Percentiles rank a stretch among this genome's conserved stretches.
Conservation (phyloP, 2,113 vertebrate species). For the Platichthys flesus region DNA sequence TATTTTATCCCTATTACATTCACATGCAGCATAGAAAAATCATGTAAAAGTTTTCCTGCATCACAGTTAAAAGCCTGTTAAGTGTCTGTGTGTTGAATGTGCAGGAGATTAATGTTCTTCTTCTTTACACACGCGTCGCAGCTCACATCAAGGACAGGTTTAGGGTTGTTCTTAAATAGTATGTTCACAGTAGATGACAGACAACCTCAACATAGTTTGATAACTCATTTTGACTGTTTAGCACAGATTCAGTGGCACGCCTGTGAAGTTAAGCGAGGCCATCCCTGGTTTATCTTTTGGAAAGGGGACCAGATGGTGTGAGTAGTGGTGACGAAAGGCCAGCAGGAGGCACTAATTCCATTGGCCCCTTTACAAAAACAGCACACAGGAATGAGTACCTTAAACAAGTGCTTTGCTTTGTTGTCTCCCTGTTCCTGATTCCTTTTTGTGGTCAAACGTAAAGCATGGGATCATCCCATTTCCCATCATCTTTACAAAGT, state of each 20-base stretch:
- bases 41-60: neutral
- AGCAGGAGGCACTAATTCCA: constrained; percentile 67
- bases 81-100: neutral
- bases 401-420: neutral
- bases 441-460: neutral
- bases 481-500: constrained; percentile 17
- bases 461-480: neutral
- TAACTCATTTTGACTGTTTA: constrained; percentile 22
- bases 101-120: constrained; percentile 1
- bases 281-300: constrained; percentile 62
- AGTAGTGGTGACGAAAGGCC: constrained; percentile 64
- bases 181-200: neutral
- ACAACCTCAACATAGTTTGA: neutral
- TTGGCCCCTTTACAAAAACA: constrained; percentile 49
- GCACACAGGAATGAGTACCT: constrained; percentile 15
- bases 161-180: neutral
- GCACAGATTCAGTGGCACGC: constrained; percentile 22
- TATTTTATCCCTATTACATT: too few species aligned
- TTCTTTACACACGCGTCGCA: neutral
- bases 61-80: neutral
- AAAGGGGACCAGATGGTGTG: constrained; percentile 63
- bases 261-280: constrained; percentile 44
- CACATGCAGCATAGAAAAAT: neutral
- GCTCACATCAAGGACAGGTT: neutral
- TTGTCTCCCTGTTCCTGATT: neutral